These are phyloP conservation scores for Pseudomugil tenellus DNA, from an alignment of 2,797 vertebrate species.

Conservation along the genomic window DNA sequence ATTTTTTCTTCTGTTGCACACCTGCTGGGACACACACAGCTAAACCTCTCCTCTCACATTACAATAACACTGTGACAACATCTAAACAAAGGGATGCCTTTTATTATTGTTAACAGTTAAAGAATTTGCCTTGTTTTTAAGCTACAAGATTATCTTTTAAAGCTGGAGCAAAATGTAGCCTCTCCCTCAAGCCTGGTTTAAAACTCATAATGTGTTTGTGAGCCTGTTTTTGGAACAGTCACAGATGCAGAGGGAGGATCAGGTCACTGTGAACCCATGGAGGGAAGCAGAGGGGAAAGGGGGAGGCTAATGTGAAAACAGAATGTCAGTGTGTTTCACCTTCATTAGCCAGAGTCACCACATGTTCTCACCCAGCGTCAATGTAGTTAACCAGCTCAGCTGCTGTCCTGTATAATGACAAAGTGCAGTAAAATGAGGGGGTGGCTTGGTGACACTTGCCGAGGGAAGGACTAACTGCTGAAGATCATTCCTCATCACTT, in stretches of 20 bases:
- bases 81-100: too few species aligned
- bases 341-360: conserved; percentile 72
- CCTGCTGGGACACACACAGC: too few species aligned
- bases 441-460: conserved; percentile 42
- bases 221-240: conserved; percentile 34
- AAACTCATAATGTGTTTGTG: conserved; percentile 11
- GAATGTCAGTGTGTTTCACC: conserved; percentile 75
- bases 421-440: conserved; percentile 48
- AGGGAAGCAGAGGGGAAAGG: conserved; percentile 44
- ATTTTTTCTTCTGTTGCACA: too few species aligned
- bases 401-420: conserved; percentile 61
- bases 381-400: conserved; percentile 63
- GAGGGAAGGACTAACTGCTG: conserved; percentile 26
- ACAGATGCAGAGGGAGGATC: conserved; percentile 63
- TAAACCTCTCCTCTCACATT: too few species aligned
- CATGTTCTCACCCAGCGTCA: conserved; percentile 55
- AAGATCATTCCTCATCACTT: conserved; percentile 36
- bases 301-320: conserved; percentile 66
- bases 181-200: conserved; percentile 21
- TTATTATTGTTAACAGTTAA: not conserved
- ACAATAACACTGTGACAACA: too few species aligned
- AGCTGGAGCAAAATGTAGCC: conserved; percentile 4
- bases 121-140: not conserved
- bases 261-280: conserved; percentile 60
- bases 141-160: not conserved